Evolutionary conservation across 2,888 invertebrate genomes (phyloP), one percentile per base, ranked within the genome.

Genomic region (Mamestra brassicae): DNA sequence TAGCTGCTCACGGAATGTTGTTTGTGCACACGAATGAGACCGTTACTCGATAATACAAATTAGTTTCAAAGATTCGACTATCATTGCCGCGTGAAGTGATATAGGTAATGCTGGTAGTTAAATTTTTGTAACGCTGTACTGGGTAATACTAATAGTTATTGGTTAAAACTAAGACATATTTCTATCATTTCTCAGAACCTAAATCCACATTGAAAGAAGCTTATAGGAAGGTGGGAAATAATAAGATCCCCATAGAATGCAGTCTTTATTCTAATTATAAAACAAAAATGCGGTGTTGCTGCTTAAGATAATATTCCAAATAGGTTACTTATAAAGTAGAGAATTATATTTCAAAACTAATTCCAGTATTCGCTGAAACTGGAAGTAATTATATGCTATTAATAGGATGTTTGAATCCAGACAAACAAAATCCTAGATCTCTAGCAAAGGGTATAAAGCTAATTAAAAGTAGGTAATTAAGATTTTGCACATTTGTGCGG

Each of bases 1-100:
- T 89, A 81, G 80, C 88, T 66, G 81, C 88, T 54, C 72, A 74
- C 78, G 86, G 85, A 85, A 87, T 86, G 86, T 88, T 90, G 89
- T 92, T 90, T 90, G 91, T 88, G 80, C 47, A 71, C 68, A 78
- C 71, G 74, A 76, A 72, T 72, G 66, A 74, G 86, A 86, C 87
- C 83, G 73, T 71, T 85, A 83, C 78, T 84, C 68, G 71, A 71
- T 81, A 83, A 79, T 88, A 88, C 81, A 85, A 87, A 89, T 87
- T 89, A 85, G 78, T 81, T 86, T 70, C 76, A 74, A 75, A 76
- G 76, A 76, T 81, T 71, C 61, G 65, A 78, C 73, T 83, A 77
- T 74, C 75, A 63, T 67, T 72, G 13, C 26, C 50, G 38, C 36
- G 69, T 74, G 65, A 69, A 68, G 65, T 55, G 26, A 65, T 71